A percentile compares a stretch with the other conserved stretches of the same genome.
These are phyloP conservation scores for Limnephilus lunatus DNA, from an alignment of 2,888 invertebrate species.

Conservation along the genomic window DNA sequence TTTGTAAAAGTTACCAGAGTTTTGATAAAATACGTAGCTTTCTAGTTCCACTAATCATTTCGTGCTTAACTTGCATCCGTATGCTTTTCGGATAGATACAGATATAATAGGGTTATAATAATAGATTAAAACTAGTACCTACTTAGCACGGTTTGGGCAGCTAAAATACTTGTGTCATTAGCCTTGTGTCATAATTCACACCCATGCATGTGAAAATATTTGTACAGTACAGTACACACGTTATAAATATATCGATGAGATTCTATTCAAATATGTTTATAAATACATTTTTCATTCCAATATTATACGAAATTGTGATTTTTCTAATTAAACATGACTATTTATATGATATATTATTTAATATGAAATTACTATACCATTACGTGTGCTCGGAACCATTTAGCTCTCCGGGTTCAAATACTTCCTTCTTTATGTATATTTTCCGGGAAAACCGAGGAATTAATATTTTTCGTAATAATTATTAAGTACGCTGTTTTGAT, in stretches of 20 bases:
- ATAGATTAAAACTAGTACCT: background rate
- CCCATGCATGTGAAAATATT: too few species aligned
- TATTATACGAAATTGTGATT: background rate
- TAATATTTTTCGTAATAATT: background rate
- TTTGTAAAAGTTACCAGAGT: too few species aligned
- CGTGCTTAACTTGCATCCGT: too few species aligned
- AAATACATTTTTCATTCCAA: background rate
- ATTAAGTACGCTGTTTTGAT: background rate
- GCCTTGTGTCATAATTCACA: background rate
- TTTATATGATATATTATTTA: too few species aligned
- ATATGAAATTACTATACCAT: background rate
- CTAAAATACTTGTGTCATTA: background rate
- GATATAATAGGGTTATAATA: too few species aligned
- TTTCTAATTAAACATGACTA: too few species aligned
- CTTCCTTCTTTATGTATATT: background rate
- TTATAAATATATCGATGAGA: background rate
- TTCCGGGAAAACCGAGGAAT: background rate
- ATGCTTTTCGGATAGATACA: too few species aligned
- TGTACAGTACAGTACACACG: background rate
- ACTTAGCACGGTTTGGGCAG: background rate
- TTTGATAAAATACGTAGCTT: too few species aligned
- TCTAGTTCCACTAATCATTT: too few species aligned
- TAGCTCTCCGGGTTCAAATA: background rate
- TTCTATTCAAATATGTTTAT: background rate
- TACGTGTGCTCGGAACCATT: background rate